Evolutionary conservation across 2,113 vertebrate species (phyloP).

Genomic region (Crotalus viridis): DNA sequence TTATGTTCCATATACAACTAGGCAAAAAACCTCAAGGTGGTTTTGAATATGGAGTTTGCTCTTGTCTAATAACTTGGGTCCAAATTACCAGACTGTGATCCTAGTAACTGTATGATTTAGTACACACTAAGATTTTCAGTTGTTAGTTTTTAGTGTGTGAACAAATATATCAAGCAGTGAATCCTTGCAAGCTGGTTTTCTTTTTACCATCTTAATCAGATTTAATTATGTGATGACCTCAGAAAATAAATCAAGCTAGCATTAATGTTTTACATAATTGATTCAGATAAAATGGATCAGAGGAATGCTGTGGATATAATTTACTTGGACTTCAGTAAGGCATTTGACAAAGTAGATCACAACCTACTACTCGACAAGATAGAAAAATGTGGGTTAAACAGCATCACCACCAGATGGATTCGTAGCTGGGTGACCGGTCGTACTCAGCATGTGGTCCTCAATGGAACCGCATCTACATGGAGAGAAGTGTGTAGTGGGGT

Average conservation of each 20-base stretch:
- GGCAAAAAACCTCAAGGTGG: neutral
- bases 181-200: neutral
- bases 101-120: neutral
- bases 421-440: no score
- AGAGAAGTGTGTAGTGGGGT: no score
- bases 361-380: no score
- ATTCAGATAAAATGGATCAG: neutral
- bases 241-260: neutral
- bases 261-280: neutral
- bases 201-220: neutral
- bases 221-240: neutral
- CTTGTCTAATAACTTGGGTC: neutral
- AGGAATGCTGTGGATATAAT: no score
- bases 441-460: no score
- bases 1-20: neutral
- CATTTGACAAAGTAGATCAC: no score
- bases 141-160: neutral
- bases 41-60: neutral
- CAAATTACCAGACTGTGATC: neutral
- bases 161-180: neutral
- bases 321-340: no score
- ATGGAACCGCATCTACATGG: no score
- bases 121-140: neutral
- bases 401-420: no score
- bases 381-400: no score